Conservation (phyloP, 2,797 vertebrate species). For the Philypnodon macrostomus region DNA sequence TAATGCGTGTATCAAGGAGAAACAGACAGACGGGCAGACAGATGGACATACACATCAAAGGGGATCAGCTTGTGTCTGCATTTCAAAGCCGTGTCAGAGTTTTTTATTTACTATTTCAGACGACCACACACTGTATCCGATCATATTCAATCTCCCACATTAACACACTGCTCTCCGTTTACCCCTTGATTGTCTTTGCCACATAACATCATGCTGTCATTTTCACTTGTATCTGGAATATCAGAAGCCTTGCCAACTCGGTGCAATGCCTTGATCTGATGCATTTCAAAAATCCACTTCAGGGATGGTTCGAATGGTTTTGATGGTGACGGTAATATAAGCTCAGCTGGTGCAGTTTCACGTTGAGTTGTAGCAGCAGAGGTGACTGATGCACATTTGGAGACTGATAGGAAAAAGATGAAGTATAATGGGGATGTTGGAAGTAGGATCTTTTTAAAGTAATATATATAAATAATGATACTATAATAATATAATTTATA, state of each 20-base stretch:
- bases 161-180: conserved; percentile 11
- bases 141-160: background rate
- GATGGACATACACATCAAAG: conserved; percentile 48
- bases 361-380: conserved; percentile 32
- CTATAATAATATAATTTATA: too few species aligned
- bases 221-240: conserved; percentile 47
- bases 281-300: conserved; percentile 36
- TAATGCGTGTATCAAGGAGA: conserved; percentile 60
- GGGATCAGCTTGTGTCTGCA: conserved; percentile 35
- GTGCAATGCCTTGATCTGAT: conserved; percentile 26
- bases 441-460: too few species aligned
- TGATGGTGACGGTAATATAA: conserved; percentile 53
- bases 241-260: conserved; percentile 42
- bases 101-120: conserved; percentile 6
- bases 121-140: background rate
- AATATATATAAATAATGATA: too few species aligned
- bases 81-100: background rate
- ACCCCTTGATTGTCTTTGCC: conserved; percentile 33
- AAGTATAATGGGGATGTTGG: too few species aligned
- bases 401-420: background rate
- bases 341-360: conserved; percentile 28
- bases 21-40: conserved; percentile 40
- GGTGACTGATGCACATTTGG: conserved; percentile 39
- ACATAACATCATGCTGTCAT: conserved; percentile 19
- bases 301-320: conserved; percentile 32